Evolutionary conservation across 2,797 vertebrate genomes (phyloP).

Genomic region (Loris lydekkerianus): DNA sequence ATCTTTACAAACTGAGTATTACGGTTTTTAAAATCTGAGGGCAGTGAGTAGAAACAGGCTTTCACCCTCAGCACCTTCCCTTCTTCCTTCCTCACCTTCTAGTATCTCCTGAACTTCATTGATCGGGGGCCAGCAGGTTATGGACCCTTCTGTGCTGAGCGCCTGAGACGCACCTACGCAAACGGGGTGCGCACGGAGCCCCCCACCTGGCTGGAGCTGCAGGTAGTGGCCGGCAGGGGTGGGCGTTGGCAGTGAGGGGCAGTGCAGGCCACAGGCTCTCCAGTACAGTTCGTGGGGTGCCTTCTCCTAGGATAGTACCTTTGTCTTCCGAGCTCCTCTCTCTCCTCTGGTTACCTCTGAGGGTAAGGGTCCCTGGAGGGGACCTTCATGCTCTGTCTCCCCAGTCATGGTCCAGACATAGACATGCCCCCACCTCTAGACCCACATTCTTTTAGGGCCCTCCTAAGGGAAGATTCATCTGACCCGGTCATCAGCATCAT

Average conservation of each 20-base stretch:
- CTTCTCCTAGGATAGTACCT: not conserved
- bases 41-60: not conserved
- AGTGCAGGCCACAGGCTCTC: not conserved
- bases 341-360: not conserved
- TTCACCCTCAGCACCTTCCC: not conserved
- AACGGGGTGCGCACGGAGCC: slow-evolving; percentile 95
- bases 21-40: not conserved
- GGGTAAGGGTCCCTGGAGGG: not conserved
- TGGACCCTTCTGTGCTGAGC: slow-evolving; percentile 93
- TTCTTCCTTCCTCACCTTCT: not conserved
- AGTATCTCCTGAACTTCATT: slow-evolving; percentile 97
- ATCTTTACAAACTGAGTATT: not conserved
- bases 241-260: not conserved
- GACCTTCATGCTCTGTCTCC: not conserved
- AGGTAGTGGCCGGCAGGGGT: slow-evolving; percentile 89
- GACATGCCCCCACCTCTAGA: not conserved
- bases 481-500: fast-evolving
- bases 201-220: slow-evolving; percentile 96
- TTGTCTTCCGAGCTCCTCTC: not conserved
- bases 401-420: not conserved
- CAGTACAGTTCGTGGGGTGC: too few relatives aligned
- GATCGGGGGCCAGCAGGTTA: slow-evolving; percentile 91
- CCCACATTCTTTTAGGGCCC: not conserved
- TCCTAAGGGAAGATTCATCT: not conserved
- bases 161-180: slow-evolving; percentile 92